Evolutionary conservation across 2,888 invertebrate species (phyloP), one percentile per base, ranked within the genome.

Genomic region (Rhagonycha lutea): DNA sequence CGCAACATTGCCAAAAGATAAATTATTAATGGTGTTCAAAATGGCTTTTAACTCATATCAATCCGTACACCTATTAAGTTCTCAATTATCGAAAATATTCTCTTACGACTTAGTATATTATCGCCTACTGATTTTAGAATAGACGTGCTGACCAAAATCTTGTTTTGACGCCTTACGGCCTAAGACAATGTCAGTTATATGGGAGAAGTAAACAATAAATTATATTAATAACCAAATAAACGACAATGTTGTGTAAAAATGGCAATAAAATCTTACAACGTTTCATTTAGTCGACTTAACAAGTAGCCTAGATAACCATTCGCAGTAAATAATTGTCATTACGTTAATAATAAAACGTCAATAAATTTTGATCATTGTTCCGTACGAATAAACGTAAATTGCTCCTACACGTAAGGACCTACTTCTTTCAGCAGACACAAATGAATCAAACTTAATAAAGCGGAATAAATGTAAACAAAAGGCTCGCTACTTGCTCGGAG

Each of bases 1-100:
- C 79, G 78, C 78, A 77, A 77, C 77, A 76, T 76, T 74, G 77
- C 73, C 69, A 75, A 75, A 70, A 76, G 63, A 69, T 75, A 73
- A 75, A 68, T 75, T 75, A 79, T 75, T 79, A 79, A 78, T 76
- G 70, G 74, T 76, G 70, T 78, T 74, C 68, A 68, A 32, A 74
- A 77, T 76, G 68, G 68, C 61, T 73, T 76, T 72, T 69, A 75
- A 75, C 74, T 74, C 70, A 61, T 74, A 61, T 70, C 72, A 67
- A 73, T 76, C 61, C 61, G 61, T 68, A 69, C 61, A 70, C 62
- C 76, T 71, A 75, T 72, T 75, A 75, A 72, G 72, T 69, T 72
- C 72, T 72, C 76, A 76, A 76, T 76, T 76, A 76, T 72, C 69
- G 69, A 69, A 72, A 76, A 76, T 72, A 75, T 75, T 68, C 62